Base-by-base conservation (phyloP, 2,113 vertebrate species). In the Scopus umbretta region DNA sequence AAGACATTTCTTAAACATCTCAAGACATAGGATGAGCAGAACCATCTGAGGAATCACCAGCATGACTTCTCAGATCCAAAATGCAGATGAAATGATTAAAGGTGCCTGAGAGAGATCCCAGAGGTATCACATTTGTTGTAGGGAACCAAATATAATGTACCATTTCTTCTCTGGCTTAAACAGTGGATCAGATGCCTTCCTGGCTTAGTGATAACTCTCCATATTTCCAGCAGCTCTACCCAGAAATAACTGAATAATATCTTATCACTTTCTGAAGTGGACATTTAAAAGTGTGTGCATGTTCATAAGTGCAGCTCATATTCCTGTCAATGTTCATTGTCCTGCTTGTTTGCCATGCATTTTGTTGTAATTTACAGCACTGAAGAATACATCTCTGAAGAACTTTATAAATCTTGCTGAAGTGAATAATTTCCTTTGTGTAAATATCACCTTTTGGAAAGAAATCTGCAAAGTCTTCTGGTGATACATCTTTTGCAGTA, bases 341-440 rank as follows among this genome's bases (percentile, higher is more conserved):
- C 93, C 71, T 58, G 76, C 70, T 94, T 92, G 59, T 84, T 90
- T 66, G 30, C 80, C 58, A 23, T 59, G 16, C 36, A 43, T 66
- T 96, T 92, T 91, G 71, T 88, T 96, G 50, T 95, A 87, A 96
- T 95, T 96, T 93, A 85, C 26, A 80, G 62, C 10, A 2, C 74
- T 72, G 21, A 11, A 75, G 72, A 94, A 81, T 16, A 23, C 43
- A 43, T 43, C 70, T 84, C 62, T 65, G 58, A 95, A 88, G 76
- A 86, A 42, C 42, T 76, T 62, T 62, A 82, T 91, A 96, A 95
- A 96, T 96, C 73, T 90, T 94, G 27, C 32, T 93, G 73, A 94
- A 76, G 66, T 93, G 65, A 95, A 52, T 91, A 85, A 90, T 97
- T 90, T 91, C 65, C 71, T 82, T 58, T 36, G 70, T 52, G 70